A percentile compares a stretch with the other conserved stretches of the same genome.
These are phyloP conservation scores for Antheraea assamensis DNA, from an alignment of 2,888 invertebrate species.

Conservation along the genomic window DNA sequence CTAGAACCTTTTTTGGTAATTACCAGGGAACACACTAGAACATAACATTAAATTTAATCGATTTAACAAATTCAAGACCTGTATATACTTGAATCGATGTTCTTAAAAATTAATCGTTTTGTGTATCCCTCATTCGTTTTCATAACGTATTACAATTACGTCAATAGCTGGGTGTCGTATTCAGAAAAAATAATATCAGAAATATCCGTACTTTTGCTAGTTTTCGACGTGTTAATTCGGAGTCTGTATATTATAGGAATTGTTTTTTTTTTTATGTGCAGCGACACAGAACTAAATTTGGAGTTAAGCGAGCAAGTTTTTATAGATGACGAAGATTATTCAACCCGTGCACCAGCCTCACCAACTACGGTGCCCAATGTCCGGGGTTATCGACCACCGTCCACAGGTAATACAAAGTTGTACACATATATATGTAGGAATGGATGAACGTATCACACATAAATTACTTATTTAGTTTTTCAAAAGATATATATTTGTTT, in stretches of 20 bases:
- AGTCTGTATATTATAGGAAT: not conserved
- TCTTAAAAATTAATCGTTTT: too few relatives aligned
- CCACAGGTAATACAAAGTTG: constrained; percentile 81
- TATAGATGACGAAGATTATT: constrained; percentile 83
- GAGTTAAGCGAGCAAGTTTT: constrained; percentile 86
- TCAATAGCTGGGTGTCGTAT: not conserved
- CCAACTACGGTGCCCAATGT: constrained; percentile 89
- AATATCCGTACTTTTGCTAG: not conserved
- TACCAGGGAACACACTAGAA: too few relatives aligned
- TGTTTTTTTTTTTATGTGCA: constrained; percentile 37
- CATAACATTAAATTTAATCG: too few relatives aligned
- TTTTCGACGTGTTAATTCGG: not conserved
- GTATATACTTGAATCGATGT: too few relatives aligned
- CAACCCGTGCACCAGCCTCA: constrained; percentile 84
- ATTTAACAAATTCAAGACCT: too few relatives aligned
- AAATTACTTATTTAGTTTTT: too few relatives aligned
- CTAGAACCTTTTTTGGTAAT: too few relatives aligned
- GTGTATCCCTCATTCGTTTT: not conserved
- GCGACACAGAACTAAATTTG: constrained; percentile 83
- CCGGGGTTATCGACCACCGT: constrained; percentile 86
- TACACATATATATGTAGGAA: not conserved
- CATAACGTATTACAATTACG: not conserved
- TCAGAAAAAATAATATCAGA: not conserved
- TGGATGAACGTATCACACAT: too few relatives aligned
- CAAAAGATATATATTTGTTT: too few relatives aligned